Percentiles rank a stretch among this genome's conserved stretches.
Conservation (phyloP, 1,140 invertebrate genomes). For the Dendroctonus ponderosae region DNA sequence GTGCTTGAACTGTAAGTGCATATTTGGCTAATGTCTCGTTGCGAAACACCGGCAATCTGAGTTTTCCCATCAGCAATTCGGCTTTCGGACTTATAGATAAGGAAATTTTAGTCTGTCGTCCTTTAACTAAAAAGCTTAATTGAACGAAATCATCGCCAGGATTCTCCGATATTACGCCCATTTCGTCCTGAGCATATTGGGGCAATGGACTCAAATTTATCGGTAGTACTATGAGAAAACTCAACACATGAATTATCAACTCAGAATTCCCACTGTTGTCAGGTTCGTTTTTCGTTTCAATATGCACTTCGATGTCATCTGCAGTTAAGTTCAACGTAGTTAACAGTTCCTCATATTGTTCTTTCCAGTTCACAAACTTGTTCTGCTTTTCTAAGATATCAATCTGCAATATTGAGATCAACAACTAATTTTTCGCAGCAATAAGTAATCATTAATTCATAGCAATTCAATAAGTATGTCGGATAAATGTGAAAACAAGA, state of each 20-base stretch:
- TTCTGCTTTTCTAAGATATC: slow-evolving; percentile 42
- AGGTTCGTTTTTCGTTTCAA: slow-evolving; percentile 38
- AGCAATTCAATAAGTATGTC: too few species aligned
- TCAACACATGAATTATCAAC: slow-evolving; percentile 17
- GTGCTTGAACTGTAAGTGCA: slow-evolving; percentile 37
- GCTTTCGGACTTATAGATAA: slow-evolving; percentile 45
- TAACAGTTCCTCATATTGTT: slow-evolving; percentile 42
- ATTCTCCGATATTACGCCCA: slow-evolving; percentile 36
- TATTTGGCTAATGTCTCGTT: slow-evolving; percentile 43
- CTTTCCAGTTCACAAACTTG: slow-evolving; percentile 39
- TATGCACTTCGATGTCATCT: slow-evolving; percentile 47
- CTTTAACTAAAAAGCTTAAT: slow-evolving; percentile 42
- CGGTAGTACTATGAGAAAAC: slow-evolving; percentile 46
- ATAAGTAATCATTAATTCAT: too few species aligned
- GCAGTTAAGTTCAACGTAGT: slow-evolving; percentile 35
- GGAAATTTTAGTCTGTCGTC: slow-evolving; percentile 36
- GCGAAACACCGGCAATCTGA: slow-evolving; percentile 39
- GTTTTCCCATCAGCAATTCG: slow-evolving; percentile 43
- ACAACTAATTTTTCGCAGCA: background rate
- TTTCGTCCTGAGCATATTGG: slow-evolving; percentile 38
- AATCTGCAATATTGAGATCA: slow-evolving; percentile 12
- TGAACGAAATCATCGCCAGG: slow-evolving; percentile 42
- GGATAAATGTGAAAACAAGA: too few species aligned
- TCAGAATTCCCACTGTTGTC: slow-evolving; percentile 6
- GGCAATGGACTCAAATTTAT: slow-evolving; percentile 46